Base-by-base conservation (phyloP, 1,140 invertebrate species). In the Aphaenogaster floridana region DNA sequence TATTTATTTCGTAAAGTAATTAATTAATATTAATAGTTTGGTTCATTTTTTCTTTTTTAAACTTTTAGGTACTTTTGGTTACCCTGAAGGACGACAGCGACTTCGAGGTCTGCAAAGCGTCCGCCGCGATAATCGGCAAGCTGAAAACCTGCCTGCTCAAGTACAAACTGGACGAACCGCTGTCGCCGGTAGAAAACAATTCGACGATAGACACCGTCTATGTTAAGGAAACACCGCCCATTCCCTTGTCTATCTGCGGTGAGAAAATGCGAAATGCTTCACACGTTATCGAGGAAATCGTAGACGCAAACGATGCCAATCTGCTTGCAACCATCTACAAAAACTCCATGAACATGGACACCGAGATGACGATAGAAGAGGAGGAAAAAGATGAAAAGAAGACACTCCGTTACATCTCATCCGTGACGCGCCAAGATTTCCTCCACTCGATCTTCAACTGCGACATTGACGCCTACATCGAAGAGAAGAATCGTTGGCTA, bases 21-120 rank as follows among this genome's bases (percentile, higher is more conserved):
- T 45, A 48, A 57, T 66, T 79, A 48, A 64, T 86, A 74, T 86
- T 83, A 15, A 69, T 69, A 64, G 39, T 81, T 8, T 36, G 39
- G 42, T 5, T 36, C 9, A 21, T 48, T 11, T 64, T 52, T 52
- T 52, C 15, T 7, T 13, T 45, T 13, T 45, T 39, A 13, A 45
- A 57, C 45, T 86, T 88, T 45, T 34, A 95, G 94, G 93, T 97
- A 2, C 92, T 98, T 8, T 91, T 97, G 0, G 95, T 96, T 61
- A 96, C 97, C 3, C 90, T 98, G 57, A 95, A 96, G 9, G 97
- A 98, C 39, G 97, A 98, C 68, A 96, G 96, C 81, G 97, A 98
- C 93, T 94, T 97, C 1, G 96, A 97, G 90, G 97, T 98, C 0
- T 96, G 97, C 76, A 97, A 97, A 86, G 93, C 94, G 15, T 96